Evolutionary conservation across 2,113 vertebrate genomes (phyloP), one percentile per base, ranked within the genome.

Genomic region (Poecilia latipinna): DNA sequence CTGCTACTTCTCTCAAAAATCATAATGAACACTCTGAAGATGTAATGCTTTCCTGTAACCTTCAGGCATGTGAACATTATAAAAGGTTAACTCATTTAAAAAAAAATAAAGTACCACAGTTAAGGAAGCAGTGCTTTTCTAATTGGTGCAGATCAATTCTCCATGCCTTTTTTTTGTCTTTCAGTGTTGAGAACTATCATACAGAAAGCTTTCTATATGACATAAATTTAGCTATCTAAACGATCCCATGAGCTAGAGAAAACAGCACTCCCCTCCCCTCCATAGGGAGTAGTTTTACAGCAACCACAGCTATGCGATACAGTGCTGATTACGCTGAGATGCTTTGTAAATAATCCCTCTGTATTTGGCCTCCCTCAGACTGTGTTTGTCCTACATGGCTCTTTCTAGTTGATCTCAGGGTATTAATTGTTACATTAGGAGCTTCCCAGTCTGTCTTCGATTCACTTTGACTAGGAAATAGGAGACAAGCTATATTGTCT

Each of bases 391-490:
- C 89, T 80, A 85, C 82, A 82, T 68, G 82, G 70, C 77, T 86
- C 70, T 87, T n/a, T 57, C 6, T 83, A 90, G 70, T 72, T 74
- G 83, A 79, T 88, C 84, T 80, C 33, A 77, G 89, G 83, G 84
- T 70, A 86, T 91, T 85, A 91, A 76, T 37, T 88, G 92, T 91
- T 92, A 93, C 79, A 67, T 84, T 86, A 91, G 83, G 71, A 70
- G 78, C 82, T 88, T 84, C 70, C 76, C 85, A 85, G 39, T 84
- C 76, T 83, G 70, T 39, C 48, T 39, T 80, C 68, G 68, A 76
- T 61, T 66, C 72, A 78, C 72, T 81, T 74, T 89, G 84, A 68
- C 72, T 61, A 61, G 71, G 68, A 63, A 64, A 80, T 79, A 60
- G 28, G 28, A 87, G 78, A 72, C 70, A 75, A 76, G 74, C 90